phyloP scores from a whole-genome alignment of 2,888 invertebrate genomes.

The Autographa pulchrina region DNA sequence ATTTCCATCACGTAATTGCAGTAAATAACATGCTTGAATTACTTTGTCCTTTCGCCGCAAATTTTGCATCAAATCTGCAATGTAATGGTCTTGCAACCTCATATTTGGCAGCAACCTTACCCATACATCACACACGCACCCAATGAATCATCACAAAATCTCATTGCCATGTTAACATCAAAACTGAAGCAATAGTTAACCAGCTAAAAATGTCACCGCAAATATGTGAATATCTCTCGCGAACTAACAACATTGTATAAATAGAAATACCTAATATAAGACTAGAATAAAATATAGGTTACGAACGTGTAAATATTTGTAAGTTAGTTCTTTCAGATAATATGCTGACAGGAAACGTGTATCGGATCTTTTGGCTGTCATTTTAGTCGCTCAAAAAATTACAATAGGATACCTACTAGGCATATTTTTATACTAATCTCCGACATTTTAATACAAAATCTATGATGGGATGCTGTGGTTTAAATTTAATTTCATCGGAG shows the following conservation, averaged over 20 bases:
- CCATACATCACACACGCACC: neutral
- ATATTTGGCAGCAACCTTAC: neutral
- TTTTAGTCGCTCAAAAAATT: neutral
- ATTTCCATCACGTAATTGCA: no score
- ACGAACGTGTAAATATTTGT: constrained; percentile 55
- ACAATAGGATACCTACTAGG: no score
- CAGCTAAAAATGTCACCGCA: neutral
- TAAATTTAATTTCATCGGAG: no score
- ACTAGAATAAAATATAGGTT: constrained; percentile 57
- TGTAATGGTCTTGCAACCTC: neutral
- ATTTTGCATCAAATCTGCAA: neutral
- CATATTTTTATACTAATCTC: no score
- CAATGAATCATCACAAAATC: neutral
- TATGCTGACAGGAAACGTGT: constrained; percentile 8
- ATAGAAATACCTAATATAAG: constrained; percentile 48
- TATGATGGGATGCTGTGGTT: no score
- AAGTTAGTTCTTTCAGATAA: constrained; percentile 37
- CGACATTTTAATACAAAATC: no score
- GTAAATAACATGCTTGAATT: no score
- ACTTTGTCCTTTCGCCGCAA: neutral
- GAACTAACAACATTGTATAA: constrained; percentile 35
- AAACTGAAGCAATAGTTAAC: constrained; percentile 1
- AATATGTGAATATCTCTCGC: constrained; percentile 14
- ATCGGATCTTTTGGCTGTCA: neutral
- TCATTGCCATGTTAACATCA: neutral